A percentile compares a stretch with the other conserved stretches of the same genome.
Evolutionary conservation across 2,113 vertebrate genomes (phyloP).

Genomic region (Cygnus buccinator): DNA sequence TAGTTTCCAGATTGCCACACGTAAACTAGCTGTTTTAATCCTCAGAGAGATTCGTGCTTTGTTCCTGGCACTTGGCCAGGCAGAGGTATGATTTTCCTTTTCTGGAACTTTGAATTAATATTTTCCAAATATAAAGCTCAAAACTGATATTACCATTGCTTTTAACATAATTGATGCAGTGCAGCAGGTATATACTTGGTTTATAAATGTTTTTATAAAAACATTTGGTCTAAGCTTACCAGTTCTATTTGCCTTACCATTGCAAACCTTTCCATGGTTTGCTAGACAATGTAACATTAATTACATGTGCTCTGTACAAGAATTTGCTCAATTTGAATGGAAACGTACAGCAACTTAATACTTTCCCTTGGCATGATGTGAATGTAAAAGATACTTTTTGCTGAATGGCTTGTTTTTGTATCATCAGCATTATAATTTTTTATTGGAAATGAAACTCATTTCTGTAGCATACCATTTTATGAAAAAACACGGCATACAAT

Average conservation of each 20-base stretch:
- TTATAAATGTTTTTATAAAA: background rate
- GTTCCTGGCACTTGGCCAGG: constrained; percentile 90
- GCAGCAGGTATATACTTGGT: background rate
- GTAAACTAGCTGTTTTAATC: constrained; percentile 93
- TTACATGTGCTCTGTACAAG: background rate
- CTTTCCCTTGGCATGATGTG: background rate
- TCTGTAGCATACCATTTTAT: background rate
- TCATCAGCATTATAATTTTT: background rate
- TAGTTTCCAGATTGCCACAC: constrained; percentile 93
- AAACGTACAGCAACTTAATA: background rate
- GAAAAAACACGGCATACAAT: background rate
- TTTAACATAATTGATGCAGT: background rate
- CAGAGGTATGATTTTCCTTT: constrained; percentile 83
- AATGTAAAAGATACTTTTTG: background rate
- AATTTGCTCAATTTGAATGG: background rate
- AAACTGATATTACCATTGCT: background rate
- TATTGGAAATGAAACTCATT: background rate
- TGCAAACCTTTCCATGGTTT: background rate
- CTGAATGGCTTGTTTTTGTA: background rate
- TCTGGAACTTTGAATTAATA: background rate
- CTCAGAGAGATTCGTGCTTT: constrained; percentile 93
- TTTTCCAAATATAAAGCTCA: background rate
- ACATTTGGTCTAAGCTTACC: background rate
- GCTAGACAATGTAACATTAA: background rate
- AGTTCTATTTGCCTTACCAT: background rate